A percentile compares a stretch with the other conserved stretches of the same genome.
phyloP scores from a whole-genome alignment of 2,797 vertebrate genomes.

The Cygnus olor region DNA sequence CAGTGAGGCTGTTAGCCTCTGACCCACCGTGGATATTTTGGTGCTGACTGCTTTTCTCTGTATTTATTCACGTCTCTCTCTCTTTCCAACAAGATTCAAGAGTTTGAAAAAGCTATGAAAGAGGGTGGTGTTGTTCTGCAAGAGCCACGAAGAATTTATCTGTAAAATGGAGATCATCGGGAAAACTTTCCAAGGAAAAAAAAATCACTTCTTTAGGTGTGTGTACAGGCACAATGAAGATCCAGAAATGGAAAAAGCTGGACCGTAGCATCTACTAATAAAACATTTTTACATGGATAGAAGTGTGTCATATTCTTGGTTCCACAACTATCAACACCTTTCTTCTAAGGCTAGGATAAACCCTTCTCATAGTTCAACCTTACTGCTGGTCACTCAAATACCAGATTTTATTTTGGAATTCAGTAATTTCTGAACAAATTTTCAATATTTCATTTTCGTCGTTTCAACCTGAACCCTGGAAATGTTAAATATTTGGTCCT shows the following conservation, averaged over 20 bases:
- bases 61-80: background rate
- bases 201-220: background rate
- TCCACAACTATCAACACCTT: background rate
- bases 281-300: background rate
- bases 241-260: background rate
- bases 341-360: background rate
- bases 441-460: background rate
- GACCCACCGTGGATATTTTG: background rate
- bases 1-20: background rate
- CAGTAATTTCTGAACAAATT: background rate
- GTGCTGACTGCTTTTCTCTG: background rate
- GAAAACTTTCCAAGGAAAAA: background rate
- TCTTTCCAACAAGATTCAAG: slow-evolving; percentile 82
- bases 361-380: background rate
- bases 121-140: slow-evolving; percentile 86
- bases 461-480: background rate
- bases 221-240: background rate
- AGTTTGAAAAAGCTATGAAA: slow-evolving; percentile 85
- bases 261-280: background rate
- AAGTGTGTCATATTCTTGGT: background rate
- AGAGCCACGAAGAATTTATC: slow-evolving; percentile 88
- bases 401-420: background rate
- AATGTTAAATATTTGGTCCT: background rate
- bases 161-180: background rate
- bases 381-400: background rate